A percentile compares a stretch with the other conserved stretches of the same genome.
Evolutionary conservation across 2,113 vertebrate genomes (phyloP).

Genomic region (Perca schrenkii): DNA sequence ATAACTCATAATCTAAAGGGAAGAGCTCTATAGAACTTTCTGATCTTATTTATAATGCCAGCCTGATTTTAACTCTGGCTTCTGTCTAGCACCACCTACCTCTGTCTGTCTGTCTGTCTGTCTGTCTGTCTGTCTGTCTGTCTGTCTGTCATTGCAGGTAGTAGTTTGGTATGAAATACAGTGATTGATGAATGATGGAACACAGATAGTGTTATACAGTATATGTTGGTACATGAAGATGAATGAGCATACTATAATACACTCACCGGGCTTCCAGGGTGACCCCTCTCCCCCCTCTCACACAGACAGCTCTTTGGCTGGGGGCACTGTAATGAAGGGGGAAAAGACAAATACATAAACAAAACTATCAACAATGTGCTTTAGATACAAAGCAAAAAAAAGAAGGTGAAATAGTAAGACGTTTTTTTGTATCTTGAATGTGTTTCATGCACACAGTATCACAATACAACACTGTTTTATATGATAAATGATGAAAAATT

Average conservation of each 20-base stretch:
- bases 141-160: too few species aligned
- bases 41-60: too few species aligned
- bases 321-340: constrained; percentile 83
- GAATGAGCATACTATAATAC: not conserved
- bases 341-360: not conserved
- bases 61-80: too few species aligned
- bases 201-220: not conserved
- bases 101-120: too few species aligned
- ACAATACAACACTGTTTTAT: not conserved
- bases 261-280: constrained; percentile 85
- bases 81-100: too few species aligned
- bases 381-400: not conserved
- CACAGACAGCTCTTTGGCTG: constrained; percentile 84
- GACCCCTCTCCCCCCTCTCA: constrained; percentile 87
- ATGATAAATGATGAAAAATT: not conserved
- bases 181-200: not conserved
- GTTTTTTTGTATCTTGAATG: not conserved
- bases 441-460: not conserved
- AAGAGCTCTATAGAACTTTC: too few species aligned
- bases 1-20: too few species aligned
- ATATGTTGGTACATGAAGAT: not conserved
- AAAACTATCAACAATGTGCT: not conserved
- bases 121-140: too few species aligned
- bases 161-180: too few species aligned
- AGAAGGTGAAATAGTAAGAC: not conserved